Conservation (phyloP, 1,140 invertebrate genomes). For the Mamestra configurata region DNA sequence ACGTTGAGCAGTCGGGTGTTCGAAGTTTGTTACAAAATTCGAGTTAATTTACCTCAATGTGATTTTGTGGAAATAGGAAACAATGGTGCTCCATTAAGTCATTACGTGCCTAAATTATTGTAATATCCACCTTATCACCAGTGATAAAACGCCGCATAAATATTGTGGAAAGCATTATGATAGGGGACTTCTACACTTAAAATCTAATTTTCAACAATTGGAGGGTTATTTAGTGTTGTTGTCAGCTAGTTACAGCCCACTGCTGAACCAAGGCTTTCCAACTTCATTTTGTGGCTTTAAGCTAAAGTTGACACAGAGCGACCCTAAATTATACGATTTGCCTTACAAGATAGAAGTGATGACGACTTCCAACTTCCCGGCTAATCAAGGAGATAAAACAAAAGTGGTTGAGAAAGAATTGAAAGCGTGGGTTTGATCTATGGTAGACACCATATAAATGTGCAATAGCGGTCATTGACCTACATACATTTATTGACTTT, state of each 20-base stretch:
- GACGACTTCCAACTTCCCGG: no score
- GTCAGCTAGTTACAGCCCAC: neutral
- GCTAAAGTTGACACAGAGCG: neutral
- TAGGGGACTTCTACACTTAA: constrained; percentile 34
- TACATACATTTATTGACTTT: no score
- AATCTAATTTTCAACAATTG: constrained; percentile 24
- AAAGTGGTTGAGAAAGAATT: neutral
- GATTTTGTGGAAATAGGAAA: constrained; percentile 36
- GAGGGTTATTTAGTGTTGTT: neutral
- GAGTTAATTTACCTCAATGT: constrained; percentile 32
- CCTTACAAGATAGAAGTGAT: neutral
- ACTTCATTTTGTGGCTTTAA: neutral
- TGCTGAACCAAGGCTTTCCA: neutral
- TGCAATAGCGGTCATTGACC: no score
- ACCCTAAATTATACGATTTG: neutral
- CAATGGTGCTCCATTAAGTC: constrained; percentile 30
- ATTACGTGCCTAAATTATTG: constrained; percentile 20
- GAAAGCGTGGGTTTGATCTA: neutral
- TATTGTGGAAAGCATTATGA: constrained; percentile 12
- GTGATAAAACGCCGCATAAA: constrained; percentile 20
- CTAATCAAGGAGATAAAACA: neutral
- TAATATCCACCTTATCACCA: constrained; percentile 31
- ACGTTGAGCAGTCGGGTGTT: neutral
- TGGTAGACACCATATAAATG: no score
- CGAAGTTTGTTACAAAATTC: neutral